These are phyloP conservation scores for Fratercula arctica DNA, from an alignment of 2,797 vertebrate genomes.

Conservation along the genomic window DNA sequence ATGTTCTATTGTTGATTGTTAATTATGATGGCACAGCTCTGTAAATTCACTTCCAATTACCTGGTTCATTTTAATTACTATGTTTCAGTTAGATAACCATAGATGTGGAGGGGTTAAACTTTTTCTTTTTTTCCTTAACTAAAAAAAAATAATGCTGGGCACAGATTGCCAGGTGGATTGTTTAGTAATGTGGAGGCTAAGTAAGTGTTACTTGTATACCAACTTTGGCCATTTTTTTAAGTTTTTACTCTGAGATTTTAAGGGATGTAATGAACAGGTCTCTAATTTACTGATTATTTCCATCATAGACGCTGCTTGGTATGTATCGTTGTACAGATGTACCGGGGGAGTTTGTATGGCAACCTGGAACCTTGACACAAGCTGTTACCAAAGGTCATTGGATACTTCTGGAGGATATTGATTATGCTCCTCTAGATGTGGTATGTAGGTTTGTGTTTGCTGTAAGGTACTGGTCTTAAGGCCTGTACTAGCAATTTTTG, in stretches of 20 bases:
- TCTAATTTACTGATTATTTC: not conserved
- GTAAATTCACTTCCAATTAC: not conserved
- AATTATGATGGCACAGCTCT: not conserved
- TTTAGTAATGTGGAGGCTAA: not conserved
- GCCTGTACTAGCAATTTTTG: not conserved
- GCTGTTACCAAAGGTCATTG: slow-evolving; percentile 91
- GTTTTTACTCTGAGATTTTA: not conserved
- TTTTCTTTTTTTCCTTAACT: not conserved
- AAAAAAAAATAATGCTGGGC: not conserved
- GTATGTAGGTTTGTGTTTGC: slow-evolving; percentile 68
- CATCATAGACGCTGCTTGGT: slow-evolving; percentile 87
- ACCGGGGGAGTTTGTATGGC: slow-evolving; percentile 97
- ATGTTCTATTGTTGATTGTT: not conserved
- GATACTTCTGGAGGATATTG: slow-evolving; percentile 97
- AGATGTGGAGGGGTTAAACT: not conserved
- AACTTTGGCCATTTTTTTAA: fast-evolving
- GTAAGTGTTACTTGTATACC: not conserved
- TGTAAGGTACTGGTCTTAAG: not conserved
- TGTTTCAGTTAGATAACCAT: not conserved
- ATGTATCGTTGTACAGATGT: slow-evolving; percentile 98
- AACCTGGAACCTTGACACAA: slow-evolving; percentile 92
- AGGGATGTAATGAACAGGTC: not conserved
- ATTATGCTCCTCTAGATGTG: slow-evolving; percentile 96
- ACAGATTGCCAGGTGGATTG: not conserved
- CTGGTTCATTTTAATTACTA: not conserved